Evolutionary conservation across 2,113 vertebrate species (phyloP).

Genomic region (Forbesichthys papilliferus): DNA sequence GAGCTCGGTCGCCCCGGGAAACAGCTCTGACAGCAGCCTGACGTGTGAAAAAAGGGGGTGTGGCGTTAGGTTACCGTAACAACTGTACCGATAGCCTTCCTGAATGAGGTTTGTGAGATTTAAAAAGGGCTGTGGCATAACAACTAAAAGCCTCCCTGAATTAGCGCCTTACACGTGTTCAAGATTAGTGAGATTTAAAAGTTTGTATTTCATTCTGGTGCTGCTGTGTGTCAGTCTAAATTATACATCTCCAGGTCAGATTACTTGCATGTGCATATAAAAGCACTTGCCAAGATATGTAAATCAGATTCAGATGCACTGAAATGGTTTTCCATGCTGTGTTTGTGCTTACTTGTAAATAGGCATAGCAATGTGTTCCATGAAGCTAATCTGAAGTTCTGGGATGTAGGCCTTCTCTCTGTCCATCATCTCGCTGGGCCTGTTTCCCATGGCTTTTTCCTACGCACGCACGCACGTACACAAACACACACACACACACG

Average conservation of each 20-base stretch:
- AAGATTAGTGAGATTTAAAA: too few species aligned
- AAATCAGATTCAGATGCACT: background rate
- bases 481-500: conserved; percentile 20
- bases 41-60: background rate
- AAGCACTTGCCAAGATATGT: too few species aligned
- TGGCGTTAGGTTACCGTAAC: background rate
- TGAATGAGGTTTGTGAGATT: background rate
- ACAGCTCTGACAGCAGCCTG: conserved; percentile 90
- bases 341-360: conserved; percentile 87
- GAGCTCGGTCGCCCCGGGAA: conserved; percentile 85
- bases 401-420: conserved; percentile 98
- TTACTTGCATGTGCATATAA: too few species aligned
- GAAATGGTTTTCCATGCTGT: background rate
- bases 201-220: too few species aligned
- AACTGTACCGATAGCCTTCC: background rate
- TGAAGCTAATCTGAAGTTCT: conserved; percentile 97
- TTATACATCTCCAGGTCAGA: too few species aligned
- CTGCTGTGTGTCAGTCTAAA: too few species aligned
- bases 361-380: conserved; percentile 98
- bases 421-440: conserved; percentile 99
- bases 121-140: background rate
- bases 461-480: conserved; percentile 53
- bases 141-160: background rate
- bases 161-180: too few species aligned
- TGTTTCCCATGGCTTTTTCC: conserved; percentile 99